Evolutionary conservation across 2,113 vertebrate species (phyloP), one percentile per base, ranked within the genome.

Genomic region (Burhinus oedicnemus): DNA sequence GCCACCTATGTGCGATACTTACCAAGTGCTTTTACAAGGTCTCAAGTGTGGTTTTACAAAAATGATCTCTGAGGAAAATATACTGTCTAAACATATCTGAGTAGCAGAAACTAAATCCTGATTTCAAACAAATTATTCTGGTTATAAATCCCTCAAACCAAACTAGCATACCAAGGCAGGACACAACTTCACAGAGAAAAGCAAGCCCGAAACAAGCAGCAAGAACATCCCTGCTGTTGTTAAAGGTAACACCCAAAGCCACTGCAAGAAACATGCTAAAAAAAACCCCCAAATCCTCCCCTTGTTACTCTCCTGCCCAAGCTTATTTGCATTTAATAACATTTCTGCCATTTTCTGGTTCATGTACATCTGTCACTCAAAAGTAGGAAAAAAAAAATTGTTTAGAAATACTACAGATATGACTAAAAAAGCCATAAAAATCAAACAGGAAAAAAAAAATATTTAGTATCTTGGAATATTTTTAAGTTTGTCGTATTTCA

Each of bases 1-100:
- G 94, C 94, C 94, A 94, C 78, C 96, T 95, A 92, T 58, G 70
- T 62, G 87, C 2, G 6, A 11, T 19, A 83, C 58, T 79, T 22
- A 82, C 54, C 42, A 47, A 91, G 30, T 38, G 61, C 80, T 94
- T 91, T 79, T 14, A 65, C 30, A 38, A 84, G 13, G 32, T 79
- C 58, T 61, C 27, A 65, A 58, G 12, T 5, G 11, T 8, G 15
- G 36, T 26, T 81, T 84, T 42, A 58, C 18, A 65, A 82, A 92
- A 79, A 11, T 4, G 2, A 82, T 3, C 38, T 60, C 38, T 9
- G 20, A 91, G 30, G 11, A 90, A 66, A 65, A 92, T 1, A 38
- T 0, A 52, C 27, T 27, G 38, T 49, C 52, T 66, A 17, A 94
- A 40, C 32, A 91, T 19, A 77, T 1, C 2, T 8, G 21, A 83